phyloP scores from a whole-genome alignment of 2,888 invertebrate genomes.

The Drosophila quinaria region DNA sequence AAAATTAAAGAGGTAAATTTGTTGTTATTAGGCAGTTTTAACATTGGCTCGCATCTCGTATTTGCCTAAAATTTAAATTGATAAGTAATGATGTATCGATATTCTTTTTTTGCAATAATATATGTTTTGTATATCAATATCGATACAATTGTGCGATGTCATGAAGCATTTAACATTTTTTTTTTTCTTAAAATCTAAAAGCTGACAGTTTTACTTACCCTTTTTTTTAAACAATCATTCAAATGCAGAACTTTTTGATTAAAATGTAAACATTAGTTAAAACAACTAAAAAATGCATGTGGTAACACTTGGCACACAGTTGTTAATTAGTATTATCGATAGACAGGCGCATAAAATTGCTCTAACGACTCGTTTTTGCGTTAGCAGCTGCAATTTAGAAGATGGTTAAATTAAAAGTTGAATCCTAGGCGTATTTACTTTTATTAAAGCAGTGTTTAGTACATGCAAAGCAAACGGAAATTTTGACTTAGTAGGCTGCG shows the following conservation, averaged over 20 bases:
- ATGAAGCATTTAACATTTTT: too few relatives aligned
- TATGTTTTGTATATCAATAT: too few relatives aligned
- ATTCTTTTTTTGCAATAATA: too few relatives aligned
- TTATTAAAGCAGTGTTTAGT: constrained; percentile 7
- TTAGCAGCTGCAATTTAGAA: constrained; percentile 53
- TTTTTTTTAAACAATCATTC: too few relatives aligned
- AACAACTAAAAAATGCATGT: too few relatives aligned
- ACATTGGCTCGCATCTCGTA: constrained; percentile 6
- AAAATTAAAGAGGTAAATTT: constrained; percentile 82
- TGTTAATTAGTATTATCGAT: constrained; percentile 1
- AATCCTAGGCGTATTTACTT: constrained; percentile 15
- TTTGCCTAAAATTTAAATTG: constrained; percentile 2
- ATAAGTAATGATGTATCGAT: too few relatives aligned
- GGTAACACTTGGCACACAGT: not conserved
- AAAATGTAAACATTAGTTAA: too few relatives aligned
- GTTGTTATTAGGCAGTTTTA: too few relatives aligned
- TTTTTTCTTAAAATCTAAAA: too few relatives aligned
- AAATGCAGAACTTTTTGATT: too few relatives aligned
- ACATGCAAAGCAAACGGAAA: constrained; percentile 2
- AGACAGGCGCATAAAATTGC: constrained; percentile 19
- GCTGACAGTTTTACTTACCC: too few relatives aligned
- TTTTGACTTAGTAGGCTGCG: constrained; percentile 3
- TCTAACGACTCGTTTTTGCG: constrained; percentile 33
- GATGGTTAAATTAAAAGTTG: constrained; percentile 44
- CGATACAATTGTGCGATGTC: too few relatives aligned